A percentile compares a stretch with the other conserved stretches of the same genome.
These are phyloP conservation scores for Parnassius apollo DNA, from an alignment of 2,888 invertebrate genomes.

Conservation along the genomic window DNA sequence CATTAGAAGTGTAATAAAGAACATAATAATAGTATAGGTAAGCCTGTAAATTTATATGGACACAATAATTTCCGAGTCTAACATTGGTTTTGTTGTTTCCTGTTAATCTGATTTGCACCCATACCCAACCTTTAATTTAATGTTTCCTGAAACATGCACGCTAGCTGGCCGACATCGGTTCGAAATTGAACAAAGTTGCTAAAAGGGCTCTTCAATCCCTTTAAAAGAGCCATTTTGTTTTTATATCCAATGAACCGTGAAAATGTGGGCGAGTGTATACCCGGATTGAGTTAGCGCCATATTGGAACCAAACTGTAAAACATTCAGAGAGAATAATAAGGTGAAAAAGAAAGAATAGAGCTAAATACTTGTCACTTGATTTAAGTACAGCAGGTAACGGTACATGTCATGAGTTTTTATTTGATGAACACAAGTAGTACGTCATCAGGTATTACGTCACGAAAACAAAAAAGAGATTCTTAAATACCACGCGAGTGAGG, in stretches of 20 bases:
- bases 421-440: too few species aligned
- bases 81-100: conserved; percentile 6
- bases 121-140: conserved; percentile 50
- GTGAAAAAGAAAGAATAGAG: conserved; percentile 13
- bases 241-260: conserved; percentile 65
- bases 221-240: conserved; percentile 67
- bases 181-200: conserved; percentile 54
- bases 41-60: too few species aligned
- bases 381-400: too few species aligned
- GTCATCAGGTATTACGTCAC: too few species aligned
- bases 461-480: too few species aligned
- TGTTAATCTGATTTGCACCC: conserved; percentile 38
- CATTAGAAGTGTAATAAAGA: too few species aligned
- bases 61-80: too few species aligned
- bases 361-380: too few species aligned
- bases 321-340: conserved; percentile 40
- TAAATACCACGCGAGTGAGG: too few species aligned
- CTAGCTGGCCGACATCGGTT: conserved; percentile 46
- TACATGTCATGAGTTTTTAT: too few species aligned
- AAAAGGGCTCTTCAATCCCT: conserved; percentile 58
- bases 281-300: conserved; percentile 50
- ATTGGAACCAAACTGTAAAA: conserved; percentile 43
- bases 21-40: too few species aligned
- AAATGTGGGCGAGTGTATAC: conserved; percentile 59
- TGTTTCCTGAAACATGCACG: conserved; percentile 58